phyloP scores from a whole-genome alignment of 2,797 vertebrate genomes.

The Heliangelus exortis region DNA sequence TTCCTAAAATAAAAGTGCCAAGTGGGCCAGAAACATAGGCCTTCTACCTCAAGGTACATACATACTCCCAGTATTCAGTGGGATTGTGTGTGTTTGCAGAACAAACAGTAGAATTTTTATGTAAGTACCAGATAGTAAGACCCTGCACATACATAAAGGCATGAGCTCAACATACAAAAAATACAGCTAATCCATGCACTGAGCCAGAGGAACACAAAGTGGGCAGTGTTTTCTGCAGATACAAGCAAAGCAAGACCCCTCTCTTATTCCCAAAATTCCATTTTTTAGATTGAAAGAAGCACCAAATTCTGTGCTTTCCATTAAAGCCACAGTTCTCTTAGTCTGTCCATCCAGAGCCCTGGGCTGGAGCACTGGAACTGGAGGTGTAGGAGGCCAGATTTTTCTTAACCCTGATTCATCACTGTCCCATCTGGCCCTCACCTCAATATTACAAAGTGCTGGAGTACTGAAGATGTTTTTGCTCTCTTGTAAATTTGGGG shows the following conservation, averaged over 20 bases:
- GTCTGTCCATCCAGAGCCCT: too few relatives aligned
- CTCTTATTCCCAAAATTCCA: not conserved
- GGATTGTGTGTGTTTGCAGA: not conserved
- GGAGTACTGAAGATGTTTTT: not conserved
- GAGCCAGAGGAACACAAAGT: not conserved
- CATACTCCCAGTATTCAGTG: not conserved
- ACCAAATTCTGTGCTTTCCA: not conserved
- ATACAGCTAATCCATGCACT: fast-evolving
- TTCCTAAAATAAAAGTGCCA: not conserved
- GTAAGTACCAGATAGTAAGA: not conserved
- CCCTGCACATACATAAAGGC: not conserved
- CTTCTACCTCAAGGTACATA: not conserved
- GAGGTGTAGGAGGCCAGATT: not conserved
- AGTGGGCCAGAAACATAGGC: not conserved
- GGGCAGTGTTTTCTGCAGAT: not conserved
- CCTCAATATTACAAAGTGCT: not conserved
- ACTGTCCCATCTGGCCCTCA: not conserved
- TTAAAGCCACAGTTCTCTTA: not conserved
- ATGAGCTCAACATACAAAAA: not conserved
- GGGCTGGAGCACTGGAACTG: not conserved
- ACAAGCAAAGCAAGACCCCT: not conserved
- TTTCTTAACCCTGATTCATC: not conserved
- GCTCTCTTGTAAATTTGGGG: not conserved
- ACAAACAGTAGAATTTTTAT: not conserved
- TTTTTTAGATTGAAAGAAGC: not conserved